Conservation (phyloP, 1,140 invertebrate species). For the Trichonephila inaurata region DNA sequence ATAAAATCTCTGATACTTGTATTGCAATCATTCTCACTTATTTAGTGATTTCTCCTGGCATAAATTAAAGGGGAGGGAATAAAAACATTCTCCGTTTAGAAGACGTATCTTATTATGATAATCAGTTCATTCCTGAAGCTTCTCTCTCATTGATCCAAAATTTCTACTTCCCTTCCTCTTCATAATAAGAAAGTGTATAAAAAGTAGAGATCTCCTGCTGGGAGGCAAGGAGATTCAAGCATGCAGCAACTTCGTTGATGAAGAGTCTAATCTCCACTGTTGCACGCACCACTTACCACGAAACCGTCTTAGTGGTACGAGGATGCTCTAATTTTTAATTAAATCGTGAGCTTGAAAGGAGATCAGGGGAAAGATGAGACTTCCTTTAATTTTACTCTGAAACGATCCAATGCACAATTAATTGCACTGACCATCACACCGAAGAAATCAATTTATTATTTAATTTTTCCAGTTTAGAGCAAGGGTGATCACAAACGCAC, state of each 20-base stretch:
- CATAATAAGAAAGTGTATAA: conserved; percentile 16
- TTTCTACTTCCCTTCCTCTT: neutral
- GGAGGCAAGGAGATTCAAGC: conserved; percentile 1
- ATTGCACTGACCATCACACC: conserved; percentile 28
- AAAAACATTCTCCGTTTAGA: neutral
- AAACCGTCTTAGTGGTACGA: conserved; percentile 23
- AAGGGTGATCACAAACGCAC: neutral
- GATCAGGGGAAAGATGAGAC: conserved; percentile 25
- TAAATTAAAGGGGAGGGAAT: neutral
- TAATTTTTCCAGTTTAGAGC: neutral
- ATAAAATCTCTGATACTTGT: neutral
- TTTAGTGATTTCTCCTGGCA: neutral
- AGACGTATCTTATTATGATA: conserved; percentile 29
- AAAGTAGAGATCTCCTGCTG: conserved; percentile 3
- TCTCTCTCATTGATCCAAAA: neutral
- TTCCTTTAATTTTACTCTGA: conserved; percentile 35
- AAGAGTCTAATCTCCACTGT: conserved; percentile 29
- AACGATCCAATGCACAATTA: conserved; percentile 21
- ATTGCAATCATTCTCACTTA: neutral
- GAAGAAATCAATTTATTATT: conserved; percentile 19
- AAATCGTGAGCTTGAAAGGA: conserved; percentile 36
- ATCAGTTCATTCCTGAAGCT: neutral
- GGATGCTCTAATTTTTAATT: conserved; percentile 25
- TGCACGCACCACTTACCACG: conserved; percentile 40
- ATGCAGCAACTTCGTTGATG: conserved; percentile 38